Percentiles rank a stretch among this genome's conserved stretches.
These are phyloP conservation scores for Syngnathus typhle DNA, from an alignment of 2,113 vertebrate genomes.

Conservation along the genomic window DNA sequence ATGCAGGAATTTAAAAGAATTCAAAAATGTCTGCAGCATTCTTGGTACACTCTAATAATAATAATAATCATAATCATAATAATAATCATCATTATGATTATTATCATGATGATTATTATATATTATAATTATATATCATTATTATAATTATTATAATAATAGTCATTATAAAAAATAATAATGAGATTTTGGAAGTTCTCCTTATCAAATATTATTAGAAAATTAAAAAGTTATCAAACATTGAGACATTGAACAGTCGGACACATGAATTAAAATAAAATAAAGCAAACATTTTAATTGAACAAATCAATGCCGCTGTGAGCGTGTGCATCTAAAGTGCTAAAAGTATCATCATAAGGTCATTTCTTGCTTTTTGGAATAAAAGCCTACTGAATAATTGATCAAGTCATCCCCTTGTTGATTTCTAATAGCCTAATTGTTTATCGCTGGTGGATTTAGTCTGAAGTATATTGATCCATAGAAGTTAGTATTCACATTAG, in stretches of 20 bases:
- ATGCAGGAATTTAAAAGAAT: not conserved
- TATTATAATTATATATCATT: too few relatives aligned
- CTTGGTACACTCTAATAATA: too few relatives aligned
- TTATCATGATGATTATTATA: too few relatives aligned
- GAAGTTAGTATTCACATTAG: not conserved
- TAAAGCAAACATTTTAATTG: not conserved
- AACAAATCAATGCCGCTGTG: not conserved
- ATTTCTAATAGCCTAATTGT: not conserved
- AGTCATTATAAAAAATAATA: too few relatives aligned
- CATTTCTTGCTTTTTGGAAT: not conserved
- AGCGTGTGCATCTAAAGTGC: not conserved
- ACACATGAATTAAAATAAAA: not conserved
- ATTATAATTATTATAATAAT: too few relatives aligned
- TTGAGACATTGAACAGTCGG: too few relatives aligned
- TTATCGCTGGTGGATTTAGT: not conserved
- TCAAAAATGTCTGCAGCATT: not conserved
- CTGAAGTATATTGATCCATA: not conserved
- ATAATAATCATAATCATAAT: too few relatives aligned
- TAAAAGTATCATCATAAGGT: not conserved
- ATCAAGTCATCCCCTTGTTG: not conserved
- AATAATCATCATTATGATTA: too few relatives aligned
- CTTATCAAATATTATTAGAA: too few relatives aligned
- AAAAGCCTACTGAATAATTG: slow-evolving; percentile 9
- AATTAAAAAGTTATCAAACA: too few relatives aligned
- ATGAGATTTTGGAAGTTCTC: too few relatives aligned